Evolutionary conservation across 2,113 vertebrate species (phyloP), one percentile per base, ranked within the genome.

Genomic region (Hoplias malabaricus): DNA sequence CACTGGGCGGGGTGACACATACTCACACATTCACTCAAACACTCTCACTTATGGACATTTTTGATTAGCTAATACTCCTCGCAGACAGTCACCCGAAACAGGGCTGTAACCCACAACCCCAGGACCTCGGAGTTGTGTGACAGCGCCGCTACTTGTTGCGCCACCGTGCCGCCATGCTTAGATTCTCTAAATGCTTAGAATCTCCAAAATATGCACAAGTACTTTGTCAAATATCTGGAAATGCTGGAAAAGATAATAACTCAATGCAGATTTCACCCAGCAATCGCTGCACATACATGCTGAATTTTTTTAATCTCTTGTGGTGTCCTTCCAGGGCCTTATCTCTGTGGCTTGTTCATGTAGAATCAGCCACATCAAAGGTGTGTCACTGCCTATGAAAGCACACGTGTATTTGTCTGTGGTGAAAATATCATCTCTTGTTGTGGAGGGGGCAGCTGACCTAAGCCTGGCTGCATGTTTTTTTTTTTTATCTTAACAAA

Each of bases 401-500:
- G 50, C 38, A 50, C 68, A 43, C 73, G 73, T 46, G 34, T 57
- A 36, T 40, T 57, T 77, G 14, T 57, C 42, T 68, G 27, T 77
- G 75, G 61, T 75, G 73, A 53, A 38, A 53, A 53, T 66, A 27
- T 53, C 61, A 69, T 48, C 29, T 12, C 72, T 73, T 77, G 69
- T 83, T 73, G 73, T 68, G 82, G 81, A 75, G 62, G 29, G 68
- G 63, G 46, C 14, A 62, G 73, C 68, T 80, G 82, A 73, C 82
- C 73, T n/a, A 42, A 80, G 54, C 27, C 63, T 77, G 53, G 14
- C 54, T 59, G 43, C 43, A 73, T 74, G 75, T 70, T 69, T 79
- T 53, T n/a, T n/a, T n/a, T n/a, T 53, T 73, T 80, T 81, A 83
- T 83, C 82, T 83, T 73, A 69, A 77, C 69, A 77, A 69, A 77